phyloP scores from a whole-genome alignment of 2,113 vertebrate species.

The Pseudopipra pipra region DNA sequence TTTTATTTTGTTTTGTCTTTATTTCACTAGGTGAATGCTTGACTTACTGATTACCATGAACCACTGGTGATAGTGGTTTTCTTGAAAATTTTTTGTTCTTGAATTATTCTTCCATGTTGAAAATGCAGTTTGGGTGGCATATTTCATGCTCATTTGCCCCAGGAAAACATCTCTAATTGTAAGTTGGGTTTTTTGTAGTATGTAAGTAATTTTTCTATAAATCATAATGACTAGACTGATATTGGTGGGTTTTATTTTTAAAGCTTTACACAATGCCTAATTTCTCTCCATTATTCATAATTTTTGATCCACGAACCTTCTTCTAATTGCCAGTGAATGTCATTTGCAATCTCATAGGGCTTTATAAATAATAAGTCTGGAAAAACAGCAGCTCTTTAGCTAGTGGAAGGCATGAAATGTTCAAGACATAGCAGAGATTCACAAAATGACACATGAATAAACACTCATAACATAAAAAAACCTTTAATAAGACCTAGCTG shows the following conservation, averaged over 20 bases:
- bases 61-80: not conserved
- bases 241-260: not conserved
- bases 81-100: not conserved
- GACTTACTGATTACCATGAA: slow-evolving; percentile 37
- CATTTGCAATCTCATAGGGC: not conserved
- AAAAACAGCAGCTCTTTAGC: not conserved
- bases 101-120: not conserved
- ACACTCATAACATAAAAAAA: not conserved
- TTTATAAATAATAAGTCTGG: not conserved
- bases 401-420: not conserved
- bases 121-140: not conserved
- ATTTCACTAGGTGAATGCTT: not conserved
- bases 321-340: not conserved
- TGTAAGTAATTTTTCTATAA: not conserved
- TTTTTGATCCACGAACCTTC: not conserved
- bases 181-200: not conserved
- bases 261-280: not conserved
- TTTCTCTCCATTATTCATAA: not conserved
- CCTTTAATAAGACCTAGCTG: not conserved
- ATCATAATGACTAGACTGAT: not conserved
- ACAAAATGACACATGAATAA: not conserved
- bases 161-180: not conserved
- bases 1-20: too few species aligned
- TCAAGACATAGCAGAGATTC: not conserved
- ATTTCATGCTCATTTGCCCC: not conserved